Evolutionary conservation across 2,888 invertebrate genomes (phyloP).

Genomic region (Cryptocephalus primarius): DNA sequence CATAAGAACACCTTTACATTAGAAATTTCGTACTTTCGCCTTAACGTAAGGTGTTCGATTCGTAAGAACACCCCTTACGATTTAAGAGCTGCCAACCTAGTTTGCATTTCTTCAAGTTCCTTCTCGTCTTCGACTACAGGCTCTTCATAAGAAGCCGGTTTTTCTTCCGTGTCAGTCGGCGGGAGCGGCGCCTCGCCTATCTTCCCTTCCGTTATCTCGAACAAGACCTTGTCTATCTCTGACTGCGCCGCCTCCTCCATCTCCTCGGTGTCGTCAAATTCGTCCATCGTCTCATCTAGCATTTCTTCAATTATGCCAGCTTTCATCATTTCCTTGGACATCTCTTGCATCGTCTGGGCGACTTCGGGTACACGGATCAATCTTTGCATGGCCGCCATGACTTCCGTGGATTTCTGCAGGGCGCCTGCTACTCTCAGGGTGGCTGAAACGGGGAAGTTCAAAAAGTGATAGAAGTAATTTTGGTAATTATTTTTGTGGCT

Average conservation of each 20-base stretch:
- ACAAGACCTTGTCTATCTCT: constrained; percentile 58
- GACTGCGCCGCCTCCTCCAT: constrained; percentile 92
- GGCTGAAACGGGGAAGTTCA: constrained; percentile 44
- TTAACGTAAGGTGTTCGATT: too few species aligned
- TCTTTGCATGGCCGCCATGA: constrained; percentile 96
- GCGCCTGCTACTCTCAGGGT: constrained; percentile 88
- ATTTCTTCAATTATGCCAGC: constrained; percentile 99
- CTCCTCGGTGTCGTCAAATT: constrained; percentile 85
- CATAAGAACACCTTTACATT: too few species aligned
- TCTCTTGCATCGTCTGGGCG: constrained; percentile 90
- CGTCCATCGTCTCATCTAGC: constrained; percentile 95
- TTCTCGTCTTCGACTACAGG: constrained; percentile 50
- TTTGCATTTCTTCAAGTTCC: constrained; percentile 88
- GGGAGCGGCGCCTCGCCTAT: constrained; percentile 84
- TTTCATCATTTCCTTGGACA: constrained; percentile 99
- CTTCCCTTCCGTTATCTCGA: constrained; percentile 85
- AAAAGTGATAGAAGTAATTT: background rate
- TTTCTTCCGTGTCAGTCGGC: constrained; percentile 39
- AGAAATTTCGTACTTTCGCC: too few species aligned
- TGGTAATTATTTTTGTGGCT: too few species aligned
- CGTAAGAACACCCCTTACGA: constrained; percentile 36
- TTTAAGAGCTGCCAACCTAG: constrained; percentile 72
- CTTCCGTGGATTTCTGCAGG: constrained; percentile 90
- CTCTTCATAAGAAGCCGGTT: constrained; percentile 41
- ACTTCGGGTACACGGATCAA: constrained; percentile 86